Conservation (phyloP, 2,888 invertebrate species). For the Rhagonycha fulva region DNA sequence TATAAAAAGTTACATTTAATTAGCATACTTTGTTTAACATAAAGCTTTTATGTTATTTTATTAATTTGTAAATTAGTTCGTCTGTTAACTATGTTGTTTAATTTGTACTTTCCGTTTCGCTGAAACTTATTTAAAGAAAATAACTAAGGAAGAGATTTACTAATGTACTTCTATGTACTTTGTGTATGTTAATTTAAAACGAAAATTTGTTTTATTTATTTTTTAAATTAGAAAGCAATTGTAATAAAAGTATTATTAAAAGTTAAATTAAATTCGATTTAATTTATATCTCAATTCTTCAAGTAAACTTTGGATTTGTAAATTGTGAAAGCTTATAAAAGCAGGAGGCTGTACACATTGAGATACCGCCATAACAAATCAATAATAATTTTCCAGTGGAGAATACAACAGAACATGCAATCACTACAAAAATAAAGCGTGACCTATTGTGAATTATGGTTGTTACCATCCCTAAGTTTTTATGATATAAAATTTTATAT, state of each 20-base stretch:
- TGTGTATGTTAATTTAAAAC: background rate
- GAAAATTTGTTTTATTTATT: background rate
- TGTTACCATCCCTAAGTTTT: background rate
- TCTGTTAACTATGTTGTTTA: background rate
- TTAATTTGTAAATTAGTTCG: background rate
- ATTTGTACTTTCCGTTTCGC: background rate
- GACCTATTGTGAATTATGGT: conserved; percentile 3
- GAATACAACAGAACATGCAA: conserved; percentile 13
- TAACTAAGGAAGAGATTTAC: background rate
- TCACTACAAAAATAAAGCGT: conserved; percentile 8
- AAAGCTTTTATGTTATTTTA: background rate
- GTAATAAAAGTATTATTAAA: background rate
- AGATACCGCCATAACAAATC: conserved; percentile 9
- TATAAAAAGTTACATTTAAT: background rate
- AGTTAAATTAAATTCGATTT: background rate
- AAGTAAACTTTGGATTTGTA: background rate
- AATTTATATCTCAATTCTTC: background rate
- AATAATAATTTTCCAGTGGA: conserved; percentile 9
- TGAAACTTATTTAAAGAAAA: background rate
- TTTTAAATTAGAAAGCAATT: background rate
- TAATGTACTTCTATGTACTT: background rate
- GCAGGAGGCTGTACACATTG: conserved; percentile 10
- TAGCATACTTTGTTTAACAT: background rate
- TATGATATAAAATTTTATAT: background rate
- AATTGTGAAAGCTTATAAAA: background rate